These are phyloP conservation scores for Lycophotia porphyrea DNA, from an alignment of 2,888 invertebrate genomes.

Conservation along the genomic window DNA sequence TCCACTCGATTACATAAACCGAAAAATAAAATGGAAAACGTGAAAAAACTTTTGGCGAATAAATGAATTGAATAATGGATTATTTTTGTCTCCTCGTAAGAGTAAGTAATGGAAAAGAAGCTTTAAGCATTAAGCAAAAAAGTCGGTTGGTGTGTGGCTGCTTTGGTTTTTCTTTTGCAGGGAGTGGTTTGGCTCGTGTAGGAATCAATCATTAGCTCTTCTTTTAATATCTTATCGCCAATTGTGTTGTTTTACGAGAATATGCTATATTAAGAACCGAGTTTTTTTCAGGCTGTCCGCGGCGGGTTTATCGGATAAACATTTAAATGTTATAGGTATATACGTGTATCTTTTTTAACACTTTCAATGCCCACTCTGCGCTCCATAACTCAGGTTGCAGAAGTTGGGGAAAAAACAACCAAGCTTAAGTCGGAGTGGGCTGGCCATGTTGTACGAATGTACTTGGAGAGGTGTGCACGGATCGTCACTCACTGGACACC, in stretches of 20 bases:
- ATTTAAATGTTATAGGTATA: background rate
- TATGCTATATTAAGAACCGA: background rate
- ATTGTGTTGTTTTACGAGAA: background rate
- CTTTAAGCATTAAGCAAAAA: background rate
- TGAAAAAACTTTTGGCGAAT: conserved; percentile 37
- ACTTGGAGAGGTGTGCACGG: too few relatives aligned
- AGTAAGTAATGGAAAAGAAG: conserved; percentile 32
- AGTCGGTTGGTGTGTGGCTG: background rate
- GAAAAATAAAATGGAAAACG: conserved; percentile 36
- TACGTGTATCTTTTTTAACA: background rate
- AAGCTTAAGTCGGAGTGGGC: too few relatives aligned
- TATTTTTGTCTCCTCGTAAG: conserved; percentile 46
- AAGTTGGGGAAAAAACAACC: too few relatives aligned
- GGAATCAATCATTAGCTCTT: background rate
- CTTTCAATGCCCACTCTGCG: too few relatives aligned
- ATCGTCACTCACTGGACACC: too few relatives aligned
- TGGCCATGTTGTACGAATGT: too few relatives aligned
- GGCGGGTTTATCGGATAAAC: background rate
- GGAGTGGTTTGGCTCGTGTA: background rate
- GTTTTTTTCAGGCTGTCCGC: background rate
- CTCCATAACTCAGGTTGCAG: too few relatives aligned
- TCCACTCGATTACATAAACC: conserved; percentile 39
- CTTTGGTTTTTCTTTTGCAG: conserved; percentile 2
- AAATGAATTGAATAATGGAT: conserved; percentile 58
- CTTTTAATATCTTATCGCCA: background rate